Percentiles rank a stretch among this genome's conserved stretches.
Conservation (phyloP, 1,140 invertebrate genomes). For the Glomeris maerens region DNA sequence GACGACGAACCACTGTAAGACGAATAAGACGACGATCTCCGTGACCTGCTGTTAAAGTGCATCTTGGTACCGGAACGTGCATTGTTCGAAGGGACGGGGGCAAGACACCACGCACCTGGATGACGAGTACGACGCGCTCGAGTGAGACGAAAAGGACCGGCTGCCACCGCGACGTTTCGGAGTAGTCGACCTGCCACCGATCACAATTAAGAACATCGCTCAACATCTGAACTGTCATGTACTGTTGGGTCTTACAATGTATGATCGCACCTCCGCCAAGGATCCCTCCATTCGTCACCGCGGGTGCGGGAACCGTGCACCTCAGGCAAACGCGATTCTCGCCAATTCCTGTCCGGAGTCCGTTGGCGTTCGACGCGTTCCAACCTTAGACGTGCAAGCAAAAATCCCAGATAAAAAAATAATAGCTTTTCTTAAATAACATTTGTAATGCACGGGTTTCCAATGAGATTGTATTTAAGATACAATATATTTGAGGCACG, state of each 20-base stretch:
- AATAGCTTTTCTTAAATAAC: no score
- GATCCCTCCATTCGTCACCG: constrained; percentile 76
- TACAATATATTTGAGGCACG: neutral
- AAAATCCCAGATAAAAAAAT: no score
- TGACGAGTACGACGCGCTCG: constrained; percentile 27
- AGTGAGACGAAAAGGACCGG: constrained; percentile 22
- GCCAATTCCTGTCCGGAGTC: constrained; percentile 14
- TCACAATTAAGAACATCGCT: no score
- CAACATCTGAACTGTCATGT: constrained; percentile 1
- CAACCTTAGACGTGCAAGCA: no score
- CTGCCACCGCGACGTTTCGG: constrained; percentile 23
- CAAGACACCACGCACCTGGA: constrained; percentile 9
- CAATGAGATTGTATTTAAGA: neutral
- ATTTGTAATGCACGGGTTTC: neutral
- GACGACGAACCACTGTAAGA: constrained; percentile 26
- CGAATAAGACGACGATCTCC: constrained; percentile 24
- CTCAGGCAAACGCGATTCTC: constrained; percentile 12
- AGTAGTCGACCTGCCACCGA: constrained; percentile 25
- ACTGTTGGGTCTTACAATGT: neutral
- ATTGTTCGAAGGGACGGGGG: no score
- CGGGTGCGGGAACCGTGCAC: constrained; percentile 13
- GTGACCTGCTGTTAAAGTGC: no score
- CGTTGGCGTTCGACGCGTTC: constrained; percentile 1
- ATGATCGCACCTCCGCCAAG: constrained; percentile 44
- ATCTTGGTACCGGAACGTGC: no score